phyloP scores from a whole-genome alignment of 2,888 invertebrate genomes.

The Pedicia rivosa region DNA sequence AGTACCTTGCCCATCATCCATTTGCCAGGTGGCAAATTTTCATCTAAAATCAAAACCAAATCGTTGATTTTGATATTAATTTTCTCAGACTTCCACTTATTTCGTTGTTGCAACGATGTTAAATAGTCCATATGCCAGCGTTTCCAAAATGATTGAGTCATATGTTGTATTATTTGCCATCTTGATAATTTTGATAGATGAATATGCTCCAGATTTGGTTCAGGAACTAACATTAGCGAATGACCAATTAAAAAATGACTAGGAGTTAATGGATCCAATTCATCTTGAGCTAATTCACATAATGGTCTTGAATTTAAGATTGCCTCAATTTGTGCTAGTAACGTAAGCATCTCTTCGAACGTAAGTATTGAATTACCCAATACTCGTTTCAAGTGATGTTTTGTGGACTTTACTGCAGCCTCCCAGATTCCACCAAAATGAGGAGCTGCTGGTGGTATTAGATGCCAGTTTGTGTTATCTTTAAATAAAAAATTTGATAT shows the following conservation, averaged over 20 bases:
- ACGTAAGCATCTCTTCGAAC: slow-evolving; percentile 19
- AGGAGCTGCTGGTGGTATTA: slow-evolving; percentile 19
- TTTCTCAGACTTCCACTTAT: slow-evolving; percentile 13
- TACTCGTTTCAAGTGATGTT: slow-evolving; percentile 16
- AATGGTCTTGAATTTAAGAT: slow-evolving; percentile 20
- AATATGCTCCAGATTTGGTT: slow-evolving; percentile 11
- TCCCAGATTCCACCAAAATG: slow-evolving; percentile 24
- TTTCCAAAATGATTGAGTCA: slow-evolving; percentile 15
- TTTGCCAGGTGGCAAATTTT: slow-evolving; percentile 11
- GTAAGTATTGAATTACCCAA: slow-evolving; percentile 15
- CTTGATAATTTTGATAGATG: slow-evolving; percentile 10
- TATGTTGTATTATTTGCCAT: slow-evolving; percentile 15
- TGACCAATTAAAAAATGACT: slow-evolving; percentile 5
- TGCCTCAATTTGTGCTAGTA: slow-evolving; percentile 19
- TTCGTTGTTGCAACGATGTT: slow-evolving; percentile 12
- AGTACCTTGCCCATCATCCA: slow-evolving; percentile 16
- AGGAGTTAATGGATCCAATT: slow-evolving; percentile 12
- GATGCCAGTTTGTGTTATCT: no score
- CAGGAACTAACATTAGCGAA: slow-evolving; percentile 10
- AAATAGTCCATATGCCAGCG: slow-evolving; percentile 15
- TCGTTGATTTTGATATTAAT: slow-evolving; percentile 8
- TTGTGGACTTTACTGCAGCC: slow-evolving; percentile 19
- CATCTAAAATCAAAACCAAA: slow-evolving; percentile 16
- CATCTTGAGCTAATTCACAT: slow-evolving; percentile 12
- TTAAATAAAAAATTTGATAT: no score